Conservation (phyloP, 2,888 invertebrate genomes). For the Phortica okadai region DNA sequence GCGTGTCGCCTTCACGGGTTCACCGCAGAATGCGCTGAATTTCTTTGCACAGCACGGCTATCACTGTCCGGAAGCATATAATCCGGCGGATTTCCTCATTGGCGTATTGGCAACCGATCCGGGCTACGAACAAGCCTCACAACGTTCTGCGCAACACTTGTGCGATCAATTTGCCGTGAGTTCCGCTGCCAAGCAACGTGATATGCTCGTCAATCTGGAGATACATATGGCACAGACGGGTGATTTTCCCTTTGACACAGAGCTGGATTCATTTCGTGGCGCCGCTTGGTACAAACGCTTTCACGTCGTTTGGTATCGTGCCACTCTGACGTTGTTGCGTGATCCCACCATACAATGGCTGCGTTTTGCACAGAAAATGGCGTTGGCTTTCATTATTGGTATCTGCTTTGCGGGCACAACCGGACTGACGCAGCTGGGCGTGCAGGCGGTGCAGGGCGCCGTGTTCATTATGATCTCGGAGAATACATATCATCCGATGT, state of each 20-base stretch:
- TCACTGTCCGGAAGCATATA: constrained; percentile 87
- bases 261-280: constrained; percentile 77
- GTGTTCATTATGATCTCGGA: constrained; percentile 92
- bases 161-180: constrained; percentile 89
- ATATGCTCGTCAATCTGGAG: constrained; percentile 85
- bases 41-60: constrained; percentile 88
- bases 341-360: constrained; percentile 89
- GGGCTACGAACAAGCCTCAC: constrained; percentile 85
- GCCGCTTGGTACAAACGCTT: constrained; percentile 85
- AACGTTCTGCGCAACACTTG: constrained; percentile 83
- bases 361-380: constrained; percentile 87
- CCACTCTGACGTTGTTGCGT: constrained; percentile 84
- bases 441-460: constrained; percentile 92
- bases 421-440: constrained; percentile 85
- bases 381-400: constrained; percentile 87
- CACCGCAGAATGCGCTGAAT: constrained; percentile 80
- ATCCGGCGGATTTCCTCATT: constrained; percentile 94
- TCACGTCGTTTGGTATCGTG: constrained; percentile 86
- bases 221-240: constrained; percentile 81
- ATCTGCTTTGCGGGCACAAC: constrained; percentile 89
- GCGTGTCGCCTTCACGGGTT: constrained; percentile 89
- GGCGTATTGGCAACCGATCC: constrained; percentile 88
- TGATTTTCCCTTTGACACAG: constrained; percentile 76
- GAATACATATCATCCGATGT: constrained; percentile 94
- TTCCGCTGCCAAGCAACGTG: constrained; percentile 85